A percentile compares a stretch with the other conserved stretches of the same genome.
Conservation (phyloP, 1,140 invertebrate genomes). For the Phthorimaea operculella region DNA sequence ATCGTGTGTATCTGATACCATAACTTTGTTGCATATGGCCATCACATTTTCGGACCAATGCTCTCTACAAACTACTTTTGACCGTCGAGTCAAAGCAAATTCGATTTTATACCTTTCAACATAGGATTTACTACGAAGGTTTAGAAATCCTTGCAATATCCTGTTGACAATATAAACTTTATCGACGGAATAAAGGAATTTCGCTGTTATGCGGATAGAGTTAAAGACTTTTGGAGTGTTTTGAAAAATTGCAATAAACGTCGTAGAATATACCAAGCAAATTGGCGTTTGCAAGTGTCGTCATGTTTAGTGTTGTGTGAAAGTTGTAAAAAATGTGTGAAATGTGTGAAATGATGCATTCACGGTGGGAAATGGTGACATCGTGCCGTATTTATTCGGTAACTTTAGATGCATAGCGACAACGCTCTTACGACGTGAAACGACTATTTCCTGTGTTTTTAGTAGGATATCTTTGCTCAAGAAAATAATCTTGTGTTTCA, state of each 20-base stretch:
- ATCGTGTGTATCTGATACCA: constrained; percentile 20
- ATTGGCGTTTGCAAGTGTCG: not conserved
- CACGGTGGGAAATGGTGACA: too few species aligned
- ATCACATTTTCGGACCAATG: constrained; percentile 21
- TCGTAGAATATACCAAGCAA: not conserved
- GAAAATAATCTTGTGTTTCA: too few species aligned
- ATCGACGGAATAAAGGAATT: not conserved
- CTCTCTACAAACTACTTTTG: constrained; percentile 8
- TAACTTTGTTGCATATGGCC: constrained; percentile 27
- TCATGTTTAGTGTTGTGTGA: not conserved
- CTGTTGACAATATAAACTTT: not conserved
- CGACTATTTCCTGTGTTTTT: too few species aligned
- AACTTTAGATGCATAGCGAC: not conserved
- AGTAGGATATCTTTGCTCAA: too few species aligned
- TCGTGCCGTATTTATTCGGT: not conserved
- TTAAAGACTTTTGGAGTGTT: not conserved
- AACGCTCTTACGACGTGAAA: too few species aligned
- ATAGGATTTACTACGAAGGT: not conserved
- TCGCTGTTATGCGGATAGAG: not conserved
- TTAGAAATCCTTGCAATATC: not conserved
- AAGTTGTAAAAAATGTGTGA: too few species aligned
- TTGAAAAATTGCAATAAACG: not conserved
- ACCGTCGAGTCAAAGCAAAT: not conserved
- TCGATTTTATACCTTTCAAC: not conserved
- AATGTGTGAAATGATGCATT: too few species aligned